Base-by-base conservation (phyloP, 1,140 invertebrate species). In the Steinernema feltiae region DNA sequence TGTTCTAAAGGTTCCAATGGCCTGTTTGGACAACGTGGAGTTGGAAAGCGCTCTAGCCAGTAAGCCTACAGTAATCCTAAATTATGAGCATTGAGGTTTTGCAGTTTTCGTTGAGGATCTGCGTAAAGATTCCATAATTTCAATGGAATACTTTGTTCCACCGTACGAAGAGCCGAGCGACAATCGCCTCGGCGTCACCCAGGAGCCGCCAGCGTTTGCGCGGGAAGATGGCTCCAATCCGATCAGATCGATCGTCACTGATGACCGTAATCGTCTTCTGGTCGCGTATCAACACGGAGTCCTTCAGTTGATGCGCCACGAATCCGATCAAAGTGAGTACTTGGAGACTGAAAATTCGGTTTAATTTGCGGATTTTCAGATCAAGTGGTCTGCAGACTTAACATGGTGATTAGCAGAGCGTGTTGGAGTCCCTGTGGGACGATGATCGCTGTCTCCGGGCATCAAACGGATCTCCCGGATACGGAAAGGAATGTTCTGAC, bases 361-460 rank as follows among this genome's bases (percentile, higher is more conserved):
- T n/a, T n/a, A n/a, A n/a, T n/a, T n/a, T n/a, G n/a, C n/a, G n/a
- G n/a, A n/a, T n/a, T n/a, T n/a, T n/a, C n/a, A 90, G 89, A 86
- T 80, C 89, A 90, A 12, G 81, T 89, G 63, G 76, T 90, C 35
- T 84, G 90, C 32, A 88, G 90, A 77, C 92, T 93, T 1, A 91
- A 91, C 24, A 92, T 97, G 90, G 82, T 87, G 69, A 90, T 92
- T 0, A 90, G 91, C 31, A 91, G 91, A 84, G 92, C 93, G 75
- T 90, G 91, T 77, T 98, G 95, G 94, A 97, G 96, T 87, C 93
- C 93, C 82, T 92, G 92, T 83, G 95, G 95, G 0, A 92, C 91
- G 70, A 88, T 97, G 0, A 80, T 98, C 30, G 95, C 94, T 0
- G 90, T 95, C 1, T 92, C 93, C 46, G 95, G 95, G 0, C 90